These are phyloP conservation scores for Caradrina clavipalpis DNA, from an alignment of 2,888 invertebrate species.

Conservation along the genomic window DNA sequence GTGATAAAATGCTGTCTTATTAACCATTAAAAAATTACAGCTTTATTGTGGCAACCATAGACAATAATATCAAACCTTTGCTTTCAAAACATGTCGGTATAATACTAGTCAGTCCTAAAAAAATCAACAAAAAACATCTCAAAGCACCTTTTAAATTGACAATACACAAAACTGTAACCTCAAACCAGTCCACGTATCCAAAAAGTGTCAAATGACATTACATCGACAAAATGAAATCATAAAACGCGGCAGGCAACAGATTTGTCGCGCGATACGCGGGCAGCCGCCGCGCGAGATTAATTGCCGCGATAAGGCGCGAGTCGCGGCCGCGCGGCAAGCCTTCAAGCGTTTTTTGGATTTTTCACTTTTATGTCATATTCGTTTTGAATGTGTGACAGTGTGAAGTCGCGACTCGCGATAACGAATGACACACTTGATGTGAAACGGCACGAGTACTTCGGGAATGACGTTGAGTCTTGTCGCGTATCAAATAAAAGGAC, in stretches of 20 bases:
- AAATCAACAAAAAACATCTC: neutral
- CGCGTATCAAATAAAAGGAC: slow-evolving; percentile 34
- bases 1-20: neutral
- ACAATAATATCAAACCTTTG: neutral
- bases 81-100: neutral
- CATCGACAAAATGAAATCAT: slow-evolving; percentile 80
- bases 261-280: slow-evolving; percentile 76
- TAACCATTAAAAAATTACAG: neutral
- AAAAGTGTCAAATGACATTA: slow-evolving; percentile 78
- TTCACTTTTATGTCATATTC: slow-evolving; percentile 66
- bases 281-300: slow-evolving; percentile 76
- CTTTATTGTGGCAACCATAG: neutral
- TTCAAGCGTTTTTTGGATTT: slow-evolving; percentile 65
- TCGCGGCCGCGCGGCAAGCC: slow-evolving; percentile 63
- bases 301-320: slow-evolving; percentile 77
- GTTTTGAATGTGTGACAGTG: slow-evolving; percentile 57
- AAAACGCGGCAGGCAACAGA: slow-evolving; percentile 74
- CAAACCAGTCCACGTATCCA: slow-evolving; percentile 45
- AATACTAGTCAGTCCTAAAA: neutral
- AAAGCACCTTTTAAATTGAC: slow-evolving; percentile 13
- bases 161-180: slow-evolving; percentile 42
- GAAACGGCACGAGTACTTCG: slow-evolving; percentile 15
- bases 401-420: slow-evolving; percentile 50
- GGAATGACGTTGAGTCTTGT: slow-evolving; percentile 42
- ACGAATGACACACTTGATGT: slow-evolving; percentile 40